Percentiles rank a stretch among this genome's conserved stretches.
These are phyloP conservation scores for Chelonia mydas DNA, from an alignment of 2,797 vertebrate genomes.

Conservation along the genomic window DNA sequence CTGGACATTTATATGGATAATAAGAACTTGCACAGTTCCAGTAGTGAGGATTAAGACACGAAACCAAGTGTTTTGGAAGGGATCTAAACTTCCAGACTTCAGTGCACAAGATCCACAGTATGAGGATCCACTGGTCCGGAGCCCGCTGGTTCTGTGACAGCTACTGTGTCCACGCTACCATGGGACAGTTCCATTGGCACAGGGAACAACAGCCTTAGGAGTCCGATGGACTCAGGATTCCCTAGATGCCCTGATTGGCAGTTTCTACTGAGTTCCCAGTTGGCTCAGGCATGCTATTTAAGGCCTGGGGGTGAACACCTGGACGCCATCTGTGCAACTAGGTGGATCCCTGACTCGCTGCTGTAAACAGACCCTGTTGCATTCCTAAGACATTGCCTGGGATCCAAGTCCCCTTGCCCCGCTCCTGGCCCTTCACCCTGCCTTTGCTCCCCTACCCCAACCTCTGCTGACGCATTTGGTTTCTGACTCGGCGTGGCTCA, in stretches of 20 bases:
- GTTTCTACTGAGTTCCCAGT: not conserved
- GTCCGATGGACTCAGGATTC: not conserved
- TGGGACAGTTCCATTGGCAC: not conserved
- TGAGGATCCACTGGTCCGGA: not conserved
- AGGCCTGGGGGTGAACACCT: not conserved
- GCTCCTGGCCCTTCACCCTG: not conserved
- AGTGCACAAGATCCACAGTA: too few relatives aligned
- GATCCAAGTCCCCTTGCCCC: not conserved
- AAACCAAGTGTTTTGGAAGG: not conserved
- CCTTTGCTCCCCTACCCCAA: not conserved
- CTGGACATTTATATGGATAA: not conserved
- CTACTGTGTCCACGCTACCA: not conserved
- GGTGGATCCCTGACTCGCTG: not conserved
- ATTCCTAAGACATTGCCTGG: not conserved
- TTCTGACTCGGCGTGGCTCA: not conserved
- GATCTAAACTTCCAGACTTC: not conserved
- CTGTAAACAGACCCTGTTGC: not conserved
- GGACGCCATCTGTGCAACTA: not conserved
- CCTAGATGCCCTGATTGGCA: not conserved
- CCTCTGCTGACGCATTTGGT: not conserved
- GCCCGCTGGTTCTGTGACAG: not conserved
- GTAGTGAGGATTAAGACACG: not conserved
- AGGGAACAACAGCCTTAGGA: too few relatives aligned
- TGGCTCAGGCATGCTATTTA: not conserved
- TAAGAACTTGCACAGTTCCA: not conserved